Conservation (phyloP, 2,113 vertebrate genomes). For the Heterotilapia buettikoferi region DNA sequence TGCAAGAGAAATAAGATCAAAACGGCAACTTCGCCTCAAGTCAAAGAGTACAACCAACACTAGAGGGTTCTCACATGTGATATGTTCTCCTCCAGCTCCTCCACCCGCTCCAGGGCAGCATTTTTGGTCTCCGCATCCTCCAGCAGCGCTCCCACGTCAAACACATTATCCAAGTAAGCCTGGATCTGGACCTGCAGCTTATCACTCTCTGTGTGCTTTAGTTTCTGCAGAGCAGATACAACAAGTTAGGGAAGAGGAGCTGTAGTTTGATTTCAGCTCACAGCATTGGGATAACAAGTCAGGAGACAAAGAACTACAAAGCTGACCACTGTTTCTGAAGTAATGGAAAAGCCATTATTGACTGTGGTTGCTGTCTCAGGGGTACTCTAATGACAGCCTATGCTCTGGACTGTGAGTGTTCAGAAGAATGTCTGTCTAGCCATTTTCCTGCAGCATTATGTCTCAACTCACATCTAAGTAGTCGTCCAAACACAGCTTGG, state of each 20-base stretch:
- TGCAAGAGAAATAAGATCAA: background rate
- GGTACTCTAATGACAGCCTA: background rate
- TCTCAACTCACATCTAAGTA: slow-evolving; percentile 84
- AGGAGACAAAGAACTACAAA: background rate
- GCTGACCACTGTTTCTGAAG: background rate
- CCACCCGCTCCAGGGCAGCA: slow-evolving; percentile 92
- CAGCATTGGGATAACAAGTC: background rate
- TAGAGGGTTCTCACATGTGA: slow-evolving; percentile 79
- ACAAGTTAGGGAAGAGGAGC: background rate
- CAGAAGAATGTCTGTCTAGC: background rate
- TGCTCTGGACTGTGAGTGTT: background rate
- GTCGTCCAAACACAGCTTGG: slow-evolving; percentile 90
- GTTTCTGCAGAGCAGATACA: slow-evolving; percentile 75
- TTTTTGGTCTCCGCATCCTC: slow-evolving; percentile 97
- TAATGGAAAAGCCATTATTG: slow-evolving; percentile 17
- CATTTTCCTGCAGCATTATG: background rate
- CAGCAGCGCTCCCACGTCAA: slow-evolving; percentile 89
- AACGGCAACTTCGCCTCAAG: background rate
- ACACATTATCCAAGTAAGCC: slow-evolving; percentile 95
- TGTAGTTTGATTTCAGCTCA: background rate
- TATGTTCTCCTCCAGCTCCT: slow-evolving; percentile 94
- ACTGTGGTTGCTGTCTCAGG: background rate
- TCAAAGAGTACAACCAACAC: background rate
- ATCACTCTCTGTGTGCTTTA: slow-evolving; percentile 94
- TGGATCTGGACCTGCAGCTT: slow-evolving; percentile 97